These are phyloP conservation scores for Sebastes cheni DNA, from an alignment of 2,797 vertebrate genomes.

Conservation along the genomic window DNA sequence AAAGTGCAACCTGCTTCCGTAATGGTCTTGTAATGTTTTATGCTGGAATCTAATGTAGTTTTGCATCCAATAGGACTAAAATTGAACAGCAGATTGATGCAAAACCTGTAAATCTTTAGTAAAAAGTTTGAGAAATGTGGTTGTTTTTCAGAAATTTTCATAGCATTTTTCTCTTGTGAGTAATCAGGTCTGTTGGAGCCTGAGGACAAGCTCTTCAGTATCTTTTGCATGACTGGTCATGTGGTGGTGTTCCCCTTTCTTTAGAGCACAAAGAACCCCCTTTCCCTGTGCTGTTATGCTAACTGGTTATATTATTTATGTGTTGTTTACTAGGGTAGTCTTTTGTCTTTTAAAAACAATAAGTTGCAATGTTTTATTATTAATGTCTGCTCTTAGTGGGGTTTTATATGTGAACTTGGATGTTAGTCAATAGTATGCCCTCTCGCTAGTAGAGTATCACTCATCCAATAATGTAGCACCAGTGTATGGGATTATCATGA, in stretches of 20 bases:
- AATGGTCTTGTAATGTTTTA: too few relatives aligned
- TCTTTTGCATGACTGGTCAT: conserved; percentile 25
- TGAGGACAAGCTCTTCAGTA: conserved; percentile 6
- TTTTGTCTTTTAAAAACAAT: background rate
- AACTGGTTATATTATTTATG: background rate
- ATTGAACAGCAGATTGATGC: background rate
- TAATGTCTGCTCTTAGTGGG: background rate
- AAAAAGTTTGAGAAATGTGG: background rate
- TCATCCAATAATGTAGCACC: background rate
- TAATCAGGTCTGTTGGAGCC: conserved; percentile 2
- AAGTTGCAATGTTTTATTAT: background rate
- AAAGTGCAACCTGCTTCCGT: too few relatives aligned
- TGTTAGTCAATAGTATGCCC: background rate
- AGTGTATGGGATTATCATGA: background rate
- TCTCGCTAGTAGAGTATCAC: background rate
- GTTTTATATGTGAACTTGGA: background rate
- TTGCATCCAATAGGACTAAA: background rate
- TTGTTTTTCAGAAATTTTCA: background rate
- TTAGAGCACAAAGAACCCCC: background rate
- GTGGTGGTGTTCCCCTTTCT: conserved; percentile 24
- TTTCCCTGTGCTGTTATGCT: background rate
- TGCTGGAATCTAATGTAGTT: too few relatives aligned
- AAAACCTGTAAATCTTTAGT: background rate
- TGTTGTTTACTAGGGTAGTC: background rate
- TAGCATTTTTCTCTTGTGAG: background rate